These are phyloP conservation scores for Pseudotriccus pelzelni DNA, from an alignment of 2,797 vertebrate genomes.

Conservation along the genomic window DNA sequence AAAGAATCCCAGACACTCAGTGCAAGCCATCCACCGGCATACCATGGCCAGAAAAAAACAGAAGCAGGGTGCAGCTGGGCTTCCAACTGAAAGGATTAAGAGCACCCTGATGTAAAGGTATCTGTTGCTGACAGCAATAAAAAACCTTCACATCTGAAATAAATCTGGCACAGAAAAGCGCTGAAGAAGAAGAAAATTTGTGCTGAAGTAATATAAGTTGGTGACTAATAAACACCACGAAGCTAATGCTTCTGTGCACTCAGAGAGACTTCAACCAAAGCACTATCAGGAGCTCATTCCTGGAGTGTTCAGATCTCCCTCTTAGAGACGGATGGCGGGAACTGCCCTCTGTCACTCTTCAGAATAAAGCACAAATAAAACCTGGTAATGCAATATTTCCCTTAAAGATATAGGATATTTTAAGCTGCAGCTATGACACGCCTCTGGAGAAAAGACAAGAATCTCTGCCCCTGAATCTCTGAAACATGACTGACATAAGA, in stretches of 20 bases:
- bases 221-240: not conserved
- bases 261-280: not conserved
- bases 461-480: not conserved
- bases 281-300: not conserved
- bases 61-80: not conserved
- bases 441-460: not conserved
- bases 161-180: not conserved
- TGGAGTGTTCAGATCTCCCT: not conserved
- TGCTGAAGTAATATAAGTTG: not conserved
- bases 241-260: not conserved
- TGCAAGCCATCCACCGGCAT: not conserved
- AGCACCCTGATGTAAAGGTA: not conserved
- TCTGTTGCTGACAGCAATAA: not conserved
- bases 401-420: not conserved
- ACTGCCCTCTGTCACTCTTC: not conserved
- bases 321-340: not conserved
- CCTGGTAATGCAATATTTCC: not conserved
- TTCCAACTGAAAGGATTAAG: not conserved
- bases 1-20: not conserved
- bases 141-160: not conserved
- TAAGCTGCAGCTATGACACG: not conserved
- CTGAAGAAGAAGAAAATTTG: not conserved
- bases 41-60: not conserved
- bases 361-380: not conserved
- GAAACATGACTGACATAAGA: not conserved